Conservation (phyloP, 2,888 invertebrate genomes). For the Nymphalis c-album region DNA sequence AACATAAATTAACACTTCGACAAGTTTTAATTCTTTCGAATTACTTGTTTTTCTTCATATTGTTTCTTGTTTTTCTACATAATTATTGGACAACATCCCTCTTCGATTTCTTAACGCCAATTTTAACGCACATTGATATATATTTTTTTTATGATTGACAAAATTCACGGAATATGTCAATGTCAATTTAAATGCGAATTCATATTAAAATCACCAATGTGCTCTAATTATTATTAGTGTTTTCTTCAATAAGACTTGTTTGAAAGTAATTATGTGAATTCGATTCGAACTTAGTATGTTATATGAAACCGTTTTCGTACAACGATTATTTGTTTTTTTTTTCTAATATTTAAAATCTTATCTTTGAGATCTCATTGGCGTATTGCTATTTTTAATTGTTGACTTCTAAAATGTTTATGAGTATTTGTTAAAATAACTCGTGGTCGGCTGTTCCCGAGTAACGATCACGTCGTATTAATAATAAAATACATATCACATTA, state of each 20-base stretch:
- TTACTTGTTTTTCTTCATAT: too few species aligned
- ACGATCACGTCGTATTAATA: conserved; percentile 13
- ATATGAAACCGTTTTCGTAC: background rate
- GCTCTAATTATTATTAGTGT: background rate
- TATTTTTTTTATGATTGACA: background rate
- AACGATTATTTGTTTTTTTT: conserved; percentile 5
- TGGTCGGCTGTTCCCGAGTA: background rate
- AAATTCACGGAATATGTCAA: background rate
- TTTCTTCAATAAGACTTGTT: background rate
- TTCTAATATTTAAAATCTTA: conserved; percentile 2
- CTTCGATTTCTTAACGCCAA: background rate
- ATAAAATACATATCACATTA: conserved; percentile 33
- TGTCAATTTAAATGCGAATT: background rate
- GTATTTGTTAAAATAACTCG: conserved; percentile 6
- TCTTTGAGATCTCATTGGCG: conserved; percentile 11
- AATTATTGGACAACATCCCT: background rate
- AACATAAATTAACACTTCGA: too few species aligned
- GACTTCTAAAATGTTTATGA: conserved; percentile 12
- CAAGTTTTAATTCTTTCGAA: too few species aligned
- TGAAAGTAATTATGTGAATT: background rate
- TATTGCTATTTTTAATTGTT: conserved; percentile 8
- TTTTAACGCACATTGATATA: background rate
- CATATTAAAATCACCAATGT: background rate
- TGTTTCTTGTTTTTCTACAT: too few species aligned
- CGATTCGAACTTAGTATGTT: conserved; percentile 4